Evolutionary conservation across 2,113 vertebrate genomes (phyloP).

Genomic region (Gasterosteus nipponicus): DNA sequence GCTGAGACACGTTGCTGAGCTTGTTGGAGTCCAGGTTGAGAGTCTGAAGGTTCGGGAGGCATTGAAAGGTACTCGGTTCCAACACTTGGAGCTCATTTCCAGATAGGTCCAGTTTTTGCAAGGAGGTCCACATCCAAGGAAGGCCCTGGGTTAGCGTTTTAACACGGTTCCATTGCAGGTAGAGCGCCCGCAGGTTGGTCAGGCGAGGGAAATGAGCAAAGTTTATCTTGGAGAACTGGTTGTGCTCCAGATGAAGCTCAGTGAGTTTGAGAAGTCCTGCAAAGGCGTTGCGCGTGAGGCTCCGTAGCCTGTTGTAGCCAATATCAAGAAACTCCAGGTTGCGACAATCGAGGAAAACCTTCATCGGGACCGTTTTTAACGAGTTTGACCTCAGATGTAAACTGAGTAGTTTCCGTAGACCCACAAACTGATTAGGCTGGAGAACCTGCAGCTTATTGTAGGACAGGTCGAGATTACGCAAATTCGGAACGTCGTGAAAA

Average conservation of each 20-base stretch:
- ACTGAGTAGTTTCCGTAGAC: conserved; percentile 93
- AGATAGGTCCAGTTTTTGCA: conserved; percentile 97
- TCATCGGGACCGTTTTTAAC: conserved; percentile 89
- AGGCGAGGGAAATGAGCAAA: conserved; percentile 96
- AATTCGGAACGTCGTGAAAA: conserved; percentile 92
- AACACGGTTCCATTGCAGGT: conserved; percentile 96
- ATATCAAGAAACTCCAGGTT: conserved; percentile 96
- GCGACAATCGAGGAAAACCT: conserved; percentile 95
- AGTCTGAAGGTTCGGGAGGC: conserved; percentile 94
- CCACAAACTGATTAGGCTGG: conserved; percentile 90
- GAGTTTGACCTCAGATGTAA: conserved; percentile 96
- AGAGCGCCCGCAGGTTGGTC: conserved; percentile 93
- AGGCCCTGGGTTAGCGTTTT: conserved; percentile 90
- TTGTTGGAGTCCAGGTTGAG: conserved; percentile 98
- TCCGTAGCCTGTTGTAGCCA: conserved; percentile 95
- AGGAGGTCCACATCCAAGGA: conserved; percentile 96
- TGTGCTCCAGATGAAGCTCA: conserved; percentile 97
- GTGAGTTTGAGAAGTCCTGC: conserved; percentile 93
- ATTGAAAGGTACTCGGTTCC: conserved; percentile 91
- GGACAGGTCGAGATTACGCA: conserved; percentile 96
- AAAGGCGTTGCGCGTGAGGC: conserved; percentile 93
- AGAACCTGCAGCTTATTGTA: conserved; percentile 95
- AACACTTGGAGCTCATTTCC: conserved; percentile 92
- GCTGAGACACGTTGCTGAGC: conserved; percentile 94
- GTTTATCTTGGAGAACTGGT: conserved; percentile 98